Evolutionary conservation across 2,888 invertebrate genomes (phyloP).

Genomic region (Chorisops tibialis): DNA sequence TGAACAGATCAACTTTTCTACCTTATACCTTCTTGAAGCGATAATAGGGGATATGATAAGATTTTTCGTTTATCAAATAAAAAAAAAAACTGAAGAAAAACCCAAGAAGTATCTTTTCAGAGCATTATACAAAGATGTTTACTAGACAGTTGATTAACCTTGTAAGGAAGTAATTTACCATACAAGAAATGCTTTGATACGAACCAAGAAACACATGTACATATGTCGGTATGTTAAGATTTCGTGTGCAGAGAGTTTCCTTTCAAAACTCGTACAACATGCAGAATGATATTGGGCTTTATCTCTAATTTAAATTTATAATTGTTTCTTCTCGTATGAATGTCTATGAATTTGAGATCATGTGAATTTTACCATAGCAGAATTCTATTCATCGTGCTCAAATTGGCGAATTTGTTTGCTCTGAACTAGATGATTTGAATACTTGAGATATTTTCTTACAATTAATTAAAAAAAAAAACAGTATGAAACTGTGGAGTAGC

Average conservation of each 20-base stretch:
- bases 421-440: too few relatives aligned
- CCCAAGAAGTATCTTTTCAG: slow-evolving; percentile 4
- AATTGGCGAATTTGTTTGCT: too few relatives aligned
- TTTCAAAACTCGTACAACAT: not conserved
- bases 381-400: too few relatives aligned
- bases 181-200: slow-evolving; percentile 17
- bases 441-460: too few relatives aligned
- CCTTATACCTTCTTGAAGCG: slow-evolving; percentile 2
- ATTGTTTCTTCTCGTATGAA: slow-evolving; percentile 21
- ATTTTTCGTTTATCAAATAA: not conserved
- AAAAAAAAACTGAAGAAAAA: not conserved
- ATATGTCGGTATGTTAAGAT: not conserved
- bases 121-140: slow-evolving; percentile 10
- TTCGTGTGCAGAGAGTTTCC: not conserved
- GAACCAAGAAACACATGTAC: too few relatives aligned
- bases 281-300: not conserved
- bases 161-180: slow-evolving; percentile 20
- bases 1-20: not conserved
- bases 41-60: slow-evolving; percentile 13
- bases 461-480: too few relatives aligned
- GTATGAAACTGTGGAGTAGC: too few relatives aligned
- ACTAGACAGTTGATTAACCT: slow-evolving; percentile 17
- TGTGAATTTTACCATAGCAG: too few relatives aligned
- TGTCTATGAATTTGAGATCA: too few relatives aligned
- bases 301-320: slow-evolving; percentile 18